Percentiles rank a stretch among this genome's conserved stretches.
These are phyloP conservation scores for Apocheima hispidaria DNA, from an alignment of 2,888 invertebrate genomes.

Conservation along the genomic window DNA sequence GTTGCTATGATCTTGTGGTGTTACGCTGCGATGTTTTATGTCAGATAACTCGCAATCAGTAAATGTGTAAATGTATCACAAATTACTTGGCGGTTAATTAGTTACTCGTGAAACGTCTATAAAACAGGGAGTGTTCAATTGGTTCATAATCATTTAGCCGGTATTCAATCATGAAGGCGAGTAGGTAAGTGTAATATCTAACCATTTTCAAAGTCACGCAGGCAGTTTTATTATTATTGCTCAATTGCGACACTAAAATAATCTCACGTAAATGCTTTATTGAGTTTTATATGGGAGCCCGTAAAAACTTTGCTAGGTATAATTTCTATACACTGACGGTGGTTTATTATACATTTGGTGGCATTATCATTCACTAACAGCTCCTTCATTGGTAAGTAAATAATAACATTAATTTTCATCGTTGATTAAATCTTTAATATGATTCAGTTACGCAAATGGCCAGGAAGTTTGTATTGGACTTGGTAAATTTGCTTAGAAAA, in stretches of 20 bases:
- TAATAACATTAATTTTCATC: slow-evolving; percentile 34
- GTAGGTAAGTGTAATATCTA: slow-evolving; percentile 33
- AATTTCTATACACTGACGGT: background rate
- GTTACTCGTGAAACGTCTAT: slow-evolving; percentile 22
- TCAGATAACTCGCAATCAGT: background rate
- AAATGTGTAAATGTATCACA: background rate
- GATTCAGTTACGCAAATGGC: slow-evolving; percentile 1
- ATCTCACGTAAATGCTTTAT: slow-evolving; percentile 33
- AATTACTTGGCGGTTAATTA: slow-evolving; percentile 19
- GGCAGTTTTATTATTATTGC: slow-evolving; percentile 36
- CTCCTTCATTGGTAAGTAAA: slow-evolving; percentile 24
- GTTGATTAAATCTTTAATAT: slow-evolving; percentile 22
- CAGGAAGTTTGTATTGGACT: background rate
- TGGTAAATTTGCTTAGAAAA: background rate
- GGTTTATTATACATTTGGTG: slow-evolving; percentile 4
- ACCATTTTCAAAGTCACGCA: slow-evolving; percentile 38
- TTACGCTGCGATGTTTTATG: background rate
- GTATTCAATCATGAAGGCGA: slow-evolving; percentile 34
- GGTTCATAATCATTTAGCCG: slow-evolving; percentile 18
- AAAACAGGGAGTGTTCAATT: slow-evolving; percentile 30
- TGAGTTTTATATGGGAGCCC: slow-evolving; percentile 25
- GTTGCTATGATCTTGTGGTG: slow-evolving; percentile 1
- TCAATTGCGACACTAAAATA: slow-evolving; percentile 25
- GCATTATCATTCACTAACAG: slow-evolving; percentile 14
- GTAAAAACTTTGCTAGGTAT: slow-evolving; percentile 19